Base-by-base conservation (phyloP, 2,888 invertebrate species). In the Slavum lentiscoides region DNA sequence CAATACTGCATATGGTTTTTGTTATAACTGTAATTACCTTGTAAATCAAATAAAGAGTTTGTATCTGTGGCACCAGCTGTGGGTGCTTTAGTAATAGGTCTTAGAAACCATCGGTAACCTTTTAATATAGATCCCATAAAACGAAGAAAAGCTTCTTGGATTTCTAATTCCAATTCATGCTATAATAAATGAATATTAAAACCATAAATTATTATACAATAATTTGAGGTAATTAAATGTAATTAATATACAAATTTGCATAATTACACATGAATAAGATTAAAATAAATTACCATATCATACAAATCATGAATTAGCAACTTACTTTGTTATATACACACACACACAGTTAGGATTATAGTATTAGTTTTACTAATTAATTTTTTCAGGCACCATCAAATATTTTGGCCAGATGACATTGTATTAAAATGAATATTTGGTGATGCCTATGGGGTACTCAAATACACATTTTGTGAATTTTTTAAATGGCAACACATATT, bases 131-230 rank as follows among this genome's bases (percentile, higher is more conserved):
- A 90, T 17, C 96, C 95, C 94, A 96, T 98, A 86, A 97, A 99
- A 77, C 95, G 91, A 49, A 99, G 89, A 87, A 98, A 99, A 8
- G 97, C 96, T 87, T 99, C 98, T 88, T 98, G 98, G 83, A 99
- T 98, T 87, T 95, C 93, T 84, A 96, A 88, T 86, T 98, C 98
- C 85, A 97, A 88, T 23, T 91, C 91, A 89, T 94, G 92, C 91
- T 95, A 86, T 9, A n/a, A n/a, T n/a, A 88, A 85, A 82, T 59
- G 59, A 49, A 77, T 49, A 37, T 49, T 58, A 23, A 43, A 58
- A 62, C 67, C 21, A 75, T 21, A 55, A 55, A 70, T 6, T 70
- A 15, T n/a, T 70, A 58, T 37, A n/a, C 37, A 37, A 43, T 43
- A 2, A 6, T 58, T 9, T 49, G 2, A 13, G 13, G 15, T 49